A percentile compares a stretch with the other conserved stretches of the same genome.
phyloP scores from a whole-genome alignment of 2,113 vertebrate species.

The Cebus imitator region DNA sequence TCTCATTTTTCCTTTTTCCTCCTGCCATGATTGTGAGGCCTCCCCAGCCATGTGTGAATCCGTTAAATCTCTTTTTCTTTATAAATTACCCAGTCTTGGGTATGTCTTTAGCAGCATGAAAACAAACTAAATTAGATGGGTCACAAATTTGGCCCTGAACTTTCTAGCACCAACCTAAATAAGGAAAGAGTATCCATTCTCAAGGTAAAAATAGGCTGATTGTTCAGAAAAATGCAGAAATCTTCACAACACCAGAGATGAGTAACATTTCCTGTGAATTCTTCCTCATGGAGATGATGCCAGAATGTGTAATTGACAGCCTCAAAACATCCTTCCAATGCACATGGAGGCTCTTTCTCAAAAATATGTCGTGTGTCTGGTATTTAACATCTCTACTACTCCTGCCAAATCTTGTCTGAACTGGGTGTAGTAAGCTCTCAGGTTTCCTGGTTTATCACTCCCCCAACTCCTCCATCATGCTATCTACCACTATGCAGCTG shows the following conservation, averaged over 20 bases:
- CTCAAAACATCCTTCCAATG: not conserved
- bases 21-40: too few species aligned
- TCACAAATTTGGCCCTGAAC: not conserved
- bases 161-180: not conserved
- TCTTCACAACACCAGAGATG: not conserved
- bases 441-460: not conserved
- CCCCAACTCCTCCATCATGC: not conserved
- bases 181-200: not conserved
- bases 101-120: too few species aligned
- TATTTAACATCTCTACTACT: accelerated
- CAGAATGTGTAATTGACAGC: not conserved
- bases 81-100: too few species aligned
- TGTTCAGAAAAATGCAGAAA: not conserved
- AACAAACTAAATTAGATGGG: too few species aligned
- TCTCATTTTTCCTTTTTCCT: too few species aligned
- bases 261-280: not conserved
- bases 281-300: not conserved
- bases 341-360: not conserved
- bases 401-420: not conserved
- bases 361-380: not conserved
- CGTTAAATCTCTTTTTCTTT: too few species aligned
- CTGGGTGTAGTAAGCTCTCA: accelerated
- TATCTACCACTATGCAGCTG: not conserved
- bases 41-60: too few species aligned
- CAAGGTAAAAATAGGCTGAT: not conserved